Conservation (phyloP, 2,888 invertebrate species). For the Shargacucullia verbasci region DNA sequence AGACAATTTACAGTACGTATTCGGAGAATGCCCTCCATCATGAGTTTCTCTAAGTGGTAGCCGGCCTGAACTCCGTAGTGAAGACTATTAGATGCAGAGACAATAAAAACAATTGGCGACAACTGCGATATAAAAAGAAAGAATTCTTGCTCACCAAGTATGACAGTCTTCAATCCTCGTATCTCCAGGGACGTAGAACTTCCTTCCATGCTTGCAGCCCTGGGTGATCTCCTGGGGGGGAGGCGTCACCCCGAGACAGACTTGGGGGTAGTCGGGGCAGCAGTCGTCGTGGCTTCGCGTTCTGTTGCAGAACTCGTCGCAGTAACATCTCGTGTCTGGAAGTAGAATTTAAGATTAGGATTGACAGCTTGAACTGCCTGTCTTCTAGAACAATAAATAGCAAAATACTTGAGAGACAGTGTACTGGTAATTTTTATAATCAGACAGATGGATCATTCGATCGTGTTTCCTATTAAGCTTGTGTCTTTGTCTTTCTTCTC, state of each 20-base stretch:
- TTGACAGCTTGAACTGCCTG: too few relatives aligned
- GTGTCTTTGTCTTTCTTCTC: too few relatives aligned
- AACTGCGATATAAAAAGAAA: neutral
- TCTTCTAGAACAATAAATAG: too few relatives aligned
- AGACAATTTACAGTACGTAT: too few relatives aligned
- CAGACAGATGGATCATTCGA: too few relatives aligned
- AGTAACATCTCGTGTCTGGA: slow-evolving; percentile 96
- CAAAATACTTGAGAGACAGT: too few relatives aligned
- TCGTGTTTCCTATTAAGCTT: too few relatives aligned
- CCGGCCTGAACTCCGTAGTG: too few relatives aligned
- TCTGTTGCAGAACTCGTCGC: slow-evolving; percentile 97
- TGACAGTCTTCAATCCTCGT: slow-evolving; percentile 92
- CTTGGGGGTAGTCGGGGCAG: slow-evolving; percentile 96
- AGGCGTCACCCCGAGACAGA: slow-evolving; percentile 86
- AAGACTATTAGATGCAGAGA: too few relatives aligned
- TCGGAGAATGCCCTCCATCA: too few relatives aligned
- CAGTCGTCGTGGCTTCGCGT: slow-evolving; percentile 93
- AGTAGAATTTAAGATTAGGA: slow-evolving; percentile 5
- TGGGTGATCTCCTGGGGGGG: slow-evolving; percentile 62
- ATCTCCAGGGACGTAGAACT: slow-evolving; percentile 83
- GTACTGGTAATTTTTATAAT: too few relatives aligned
- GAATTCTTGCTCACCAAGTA: slow-evolving; percentile 89
- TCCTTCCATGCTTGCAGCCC: slow-evolving; percentile 87
- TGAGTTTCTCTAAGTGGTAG: too few relatives aligned
- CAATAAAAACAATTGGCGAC: neutral